Percentiles rank a stretch among this genome's conserved stretches.
phyloP scores from a whole-genome alignment of 2,797 vertebrate genomes.

The Gymnothorax javanicus region DNA sequence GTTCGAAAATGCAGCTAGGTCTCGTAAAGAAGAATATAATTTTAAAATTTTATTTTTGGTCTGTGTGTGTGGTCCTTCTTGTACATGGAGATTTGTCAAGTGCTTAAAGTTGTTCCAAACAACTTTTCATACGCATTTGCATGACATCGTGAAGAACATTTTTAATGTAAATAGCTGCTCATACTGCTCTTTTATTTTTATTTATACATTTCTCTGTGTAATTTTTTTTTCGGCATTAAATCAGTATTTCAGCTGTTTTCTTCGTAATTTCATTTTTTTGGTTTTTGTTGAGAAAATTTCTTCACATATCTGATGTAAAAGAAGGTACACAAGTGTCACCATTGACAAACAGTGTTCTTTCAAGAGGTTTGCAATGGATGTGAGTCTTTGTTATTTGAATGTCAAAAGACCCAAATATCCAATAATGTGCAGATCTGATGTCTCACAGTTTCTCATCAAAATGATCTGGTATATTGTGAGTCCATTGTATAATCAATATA shows the following conservation, averaged over 20 bases:
- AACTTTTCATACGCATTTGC: constrained; percentile 91
- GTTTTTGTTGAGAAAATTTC: not conserved
- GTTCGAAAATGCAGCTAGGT: constrained; percentile 53
- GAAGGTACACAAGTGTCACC: constrained; percentile 60
- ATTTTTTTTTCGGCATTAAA: constrained; percentile 30
- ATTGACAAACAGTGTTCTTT: constrained; percentile 61
- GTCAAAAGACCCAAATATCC: constrained; percentile 10
- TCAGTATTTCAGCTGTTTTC: constrained; percentile 20
- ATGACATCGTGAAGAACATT: constrained; percentile 75
- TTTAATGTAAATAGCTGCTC: constrained; percentile 42
- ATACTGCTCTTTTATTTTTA: constrained; percentile 32
- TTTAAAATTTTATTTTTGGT: constrained; percentile 86
- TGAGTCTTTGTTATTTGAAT: constrained; percentile 26
- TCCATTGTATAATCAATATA: constrained; percentile 71
- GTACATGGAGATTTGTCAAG: constrained; percentile 89
- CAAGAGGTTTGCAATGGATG: constrained; percentile 75
- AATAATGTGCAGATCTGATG: constrained; percentile 3
- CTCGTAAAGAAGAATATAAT: constrained; percentile 85
- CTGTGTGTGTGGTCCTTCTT: constrained; percentile 80
- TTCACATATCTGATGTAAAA: constrained; percentile 46
- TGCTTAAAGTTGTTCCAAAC: constrained; percentile 83
- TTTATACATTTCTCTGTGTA: constrained; percentile 38
- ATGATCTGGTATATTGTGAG: constrained; percentile 21
- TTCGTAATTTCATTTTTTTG: constrained; percentile 23
- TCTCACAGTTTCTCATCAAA: not conserved